Evolutionary conservation across 1,140 invertebrate genomes (phyloP).

Genomic region (Pseudoatta argentina): DNA sequence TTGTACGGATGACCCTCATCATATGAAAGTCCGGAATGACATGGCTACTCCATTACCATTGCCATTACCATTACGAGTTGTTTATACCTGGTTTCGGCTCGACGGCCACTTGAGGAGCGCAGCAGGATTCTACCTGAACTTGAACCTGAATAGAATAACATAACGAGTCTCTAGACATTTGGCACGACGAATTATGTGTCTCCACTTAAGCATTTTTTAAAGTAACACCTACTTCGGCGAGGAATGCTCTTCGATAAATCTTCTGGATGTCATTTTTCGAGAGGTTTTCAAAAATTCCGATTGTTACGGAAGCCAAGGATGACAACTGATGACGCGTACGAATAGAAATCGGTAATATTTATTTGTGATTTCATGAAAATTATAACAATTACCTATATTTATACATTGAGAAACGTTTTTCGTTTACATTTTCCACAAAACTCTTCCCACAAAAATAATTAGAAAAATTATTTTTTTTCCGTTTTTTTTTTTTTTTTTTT

Average conservation of each 20-base stretch:
- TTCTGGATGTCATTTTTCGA: not conserved
- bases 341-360: not conserved
- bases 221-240: not conserved
- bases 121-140: constrained; percentile 29
- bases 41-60: constrained; percentile 84
- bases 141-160: not conserved
- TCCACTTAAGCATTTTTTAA: not conserved
- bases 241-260: not conserved
- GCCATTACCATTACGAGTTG: constrained; percentile 46
- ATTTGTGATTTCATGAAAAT: not conserved
- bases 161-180: not conserved
- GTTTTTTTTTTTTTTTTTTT: not conserved
- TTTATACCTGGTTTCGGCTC: constrained; percentile 53
- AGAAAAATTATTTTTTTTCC: not conserved
- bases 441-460: not conserved
- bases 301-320: not conserved
- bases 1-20: constrained; percentile 26
- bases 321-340: not conserved
- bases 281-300: not conserved
- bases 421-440: not conserved
- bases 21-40: constrained; percentile 70
- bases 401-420: not conserved
- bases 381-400: not conserved
- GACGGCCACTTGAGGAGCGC: constrained; percentile 14
- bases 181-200: constrained; percentile 3